Evolutionary conservation across 2,113 vertebrate genomes (phyloP).

Genomic region (Calypte anna): DNA sequence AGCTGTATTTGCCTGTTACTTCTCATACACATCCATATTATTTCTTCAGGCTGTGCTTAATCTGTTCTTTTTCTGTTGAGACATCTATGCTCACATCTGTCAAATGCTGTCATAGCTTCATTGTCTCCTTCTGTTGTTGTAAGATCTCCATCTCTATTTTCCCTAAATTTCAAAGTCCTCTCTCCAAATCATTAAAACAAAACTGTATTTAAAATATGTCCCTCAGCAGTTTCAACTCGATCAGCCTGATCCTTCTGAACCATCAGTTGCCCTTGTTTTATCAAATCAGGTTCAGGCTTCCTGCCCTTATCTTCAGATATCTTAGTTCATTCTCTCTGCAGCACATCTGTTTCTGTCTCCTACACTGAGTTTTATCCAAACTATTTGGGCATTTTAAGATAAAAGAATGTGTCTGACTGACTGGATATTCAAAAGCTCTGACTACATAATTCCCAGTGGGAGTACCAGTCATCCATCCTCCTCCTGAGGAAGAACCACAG

Average conservation of each 20-base stretch:
- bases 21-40: background rate
- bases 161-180: background rate
- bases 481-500: background rate
- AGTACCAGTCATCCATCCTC: background rate
- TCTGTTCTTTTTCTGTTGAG: background rate
- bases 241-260: background rate
- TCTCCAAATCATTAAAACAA: background rate
- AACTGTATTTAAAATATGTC: background rate
- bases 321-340: background rate
- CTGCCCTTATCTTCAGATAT: background rate
- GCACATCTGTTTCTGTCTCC: background rate
- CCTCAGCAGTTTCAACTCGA: background rate
- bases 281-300: background rate
- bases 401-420: background rate
- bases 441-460: background rate
- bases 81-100: background rate
- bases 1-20: background rate
- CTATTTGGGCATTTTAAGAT: background rate
- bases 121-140: background rate
- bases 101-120: background rate
- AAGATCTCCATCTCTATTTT: background rate
- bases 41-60: background rate
- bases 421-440: background rate
- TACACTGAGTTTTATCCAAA: background rate
- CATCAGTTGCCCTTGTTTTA: background rate